Conservation (phyloP, 2,797 vertebrate species). For the Picus viridis region DNA sequence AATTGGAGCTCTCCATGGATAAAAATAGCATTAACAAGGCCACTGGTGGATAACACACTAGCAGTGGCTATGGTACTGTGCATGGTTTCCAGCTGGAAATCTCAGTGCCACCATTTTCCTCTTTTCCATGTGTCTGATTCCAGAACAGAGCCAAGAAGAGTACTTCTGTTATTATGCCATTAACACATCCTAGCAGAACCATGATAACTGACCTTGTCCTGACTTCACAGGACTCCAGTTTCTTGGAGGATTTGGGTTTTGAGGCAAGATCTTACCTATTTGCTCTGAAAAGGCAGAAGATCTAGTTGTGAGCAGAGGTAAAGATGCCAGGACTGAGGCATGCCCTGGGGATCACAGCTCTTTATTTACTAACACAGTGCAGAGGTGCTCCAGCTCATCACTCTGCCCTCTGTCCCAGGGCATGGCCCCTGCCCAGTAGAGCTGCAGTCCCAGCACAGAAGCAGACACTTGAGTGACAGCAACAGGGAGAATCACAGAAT, state of each 20-base stretch:
- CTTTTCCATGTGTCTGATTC: background rate
- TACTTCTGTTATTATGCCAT: background rate
- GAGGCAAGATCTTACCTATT: background rate
- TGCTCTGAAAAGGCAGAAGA: conserved; percentile 1
- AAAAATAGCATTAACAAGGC: background rate
- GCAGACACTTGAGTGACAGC: fast-evolving
- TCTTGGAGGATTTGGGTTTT: background rate
- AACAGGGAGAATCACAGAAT: background rate
- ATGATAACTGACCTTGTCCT: background rate
- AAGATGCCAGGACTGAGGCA: background rate
- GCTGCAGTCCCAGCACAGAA: background rate
- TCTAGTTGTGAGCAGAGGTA: background rate
- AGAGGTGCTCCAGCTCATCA: background rate
- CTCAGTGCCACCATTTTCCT: background rate
- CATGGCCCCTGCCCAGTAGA: background rate
- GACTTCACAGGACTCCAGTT: background rate
- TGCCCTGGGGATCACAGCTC: background rate
- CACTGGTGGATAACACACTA: background rate
- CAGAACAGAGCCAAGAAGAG: background rate
- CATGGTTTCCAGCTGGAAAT: background rate
- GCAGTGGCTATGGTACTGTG: background rate
- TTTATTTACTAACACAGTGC: background rate
- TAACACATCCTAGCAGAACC: background rate
- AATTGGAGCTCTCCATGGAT: background rate
- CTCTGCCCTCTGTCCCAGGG: background rate